Evolutionary conservation across 2,888 invertebrate genomes (phyloP).

Genomic region (Mythimna albipuncta): DNA sequence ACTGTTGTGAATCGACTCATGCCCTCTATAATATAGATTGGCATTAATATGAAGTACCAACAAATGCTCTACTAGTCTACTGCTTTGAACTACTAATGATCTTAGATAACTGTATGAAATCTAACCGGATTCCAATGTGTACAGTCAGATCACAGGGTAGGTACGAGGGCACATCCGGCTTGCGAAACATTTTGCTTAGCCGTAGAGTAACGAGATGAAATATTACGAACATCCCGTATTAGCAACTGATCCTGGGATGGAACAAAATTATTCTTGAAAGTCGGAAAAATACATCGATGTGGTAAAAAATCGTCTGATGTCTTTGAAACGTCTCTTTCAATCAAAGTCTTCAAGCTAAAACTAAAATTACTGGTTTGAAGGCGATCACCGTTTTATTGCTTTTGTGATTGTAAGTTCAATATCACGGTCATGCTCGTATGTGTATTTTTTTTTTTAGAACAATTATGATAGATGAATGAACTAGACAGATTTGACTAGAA

Average conservation of each 20-base stretch:
- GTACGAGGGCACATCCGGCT: conserved; percentile 2
- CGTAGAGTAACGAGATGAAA: background rate
- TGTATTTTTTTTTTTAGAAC: background rate
- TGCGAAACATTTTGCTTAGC: background rate
- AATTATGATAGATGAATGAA: background rate
- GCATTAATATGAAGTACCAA: conserved; percentile 1
- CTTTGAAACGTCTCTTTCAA: background rate
- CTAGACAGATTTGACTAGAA: too few species aligned
- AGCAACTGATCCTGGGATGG: background rate
- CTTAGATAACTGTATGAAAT: conserved; percentile 28
- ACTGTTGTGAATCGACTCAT: background rate
- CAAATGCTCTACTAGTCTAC: background rate
- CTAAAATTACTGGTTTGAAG: background rate
- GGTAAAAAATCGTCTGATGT: background rate
- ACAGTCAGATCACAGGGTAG: conserved; percentile 2
- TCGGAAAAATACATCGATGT: background rate
- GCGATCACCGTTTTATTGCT: conserved; percentile 12
- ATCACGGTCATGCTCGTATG: conserved; percentile 24
- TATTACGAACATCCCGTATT: background rate
- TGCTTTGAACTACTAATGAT: conserved; percentile 22
- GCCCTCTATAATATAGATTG: background rate
- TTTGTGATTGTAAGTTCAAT: conserved; percentile 21
- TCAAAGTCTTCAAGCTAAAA: background rate
- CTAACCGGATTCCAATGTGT: conserved; percentile 33
- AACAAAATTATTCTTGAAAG: background rate